Conservation (phyloP, 2,888 invertebrate species). For the Hermodice carunculata region DNA sequence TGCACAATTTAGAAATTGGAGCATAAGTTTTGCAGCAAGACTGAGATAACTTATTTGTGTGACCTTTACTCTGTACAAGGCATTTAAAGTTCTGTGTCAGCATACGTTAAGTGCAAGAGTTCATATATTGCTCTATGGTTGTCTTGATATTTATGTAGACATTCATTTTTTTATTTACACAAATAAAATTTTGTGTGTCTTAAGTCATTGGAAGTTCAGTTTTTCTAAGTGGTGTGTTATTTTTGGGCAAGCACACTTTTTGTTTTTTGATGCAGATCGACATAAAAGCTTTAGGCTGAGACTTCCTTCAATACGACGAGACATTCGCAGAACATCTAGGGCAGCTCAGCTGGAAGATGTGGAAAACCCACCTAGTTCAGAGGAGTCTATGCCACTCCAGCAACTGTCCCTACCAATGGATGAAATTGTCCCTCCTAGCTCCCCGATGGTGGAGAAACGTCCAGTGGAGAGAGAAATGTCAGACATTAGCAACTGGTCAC, state of each 20-base stretch:
- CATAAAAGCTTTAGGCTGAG: conserved; percentile 65
- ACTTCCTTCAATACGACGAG: conserved; percentile 65
- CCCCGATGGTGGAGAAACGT: too few relatives aligned
- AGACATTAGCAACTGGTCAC: conserved; percentile 25
- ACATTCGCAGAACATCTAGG: conserved; percentile 45
- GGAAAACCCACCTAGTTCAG: conserved; percentile 21
- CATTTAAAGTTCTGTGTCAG: too few relatives aligned
- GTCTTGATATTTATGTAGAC: too few relatives aligned
- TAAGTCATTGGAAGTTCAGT: too few relatives aligned
- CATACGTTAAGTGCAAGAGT: too few relatives aligned
- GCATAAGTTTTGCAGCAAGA: too few relatives aligned
- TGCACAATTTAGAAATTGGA: too few relatives aligned
- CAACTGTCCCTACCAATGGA: conserved; percentile 2
- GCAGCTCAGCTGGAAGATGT: conserved; percentile 16
- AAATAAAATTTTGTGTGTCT: neutral
- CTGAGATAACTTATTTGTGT: too few relatives aligned
- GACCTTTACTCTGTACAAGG: too few relatives aligned
- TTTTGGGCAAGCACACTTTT: neutral
- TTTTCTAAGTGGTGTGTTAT: too few relatives aligned
- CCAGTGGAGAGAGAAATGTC: conserved; percentile 25
- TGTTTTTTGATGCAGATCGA: conserved; percentile 52
- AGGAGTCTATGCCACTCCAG: conserved; percentile 27
- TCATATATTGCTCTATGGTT: too few relatives aligned
- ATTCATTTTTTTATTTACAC: too few relatives aligned
- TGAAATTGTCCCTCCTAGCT: neutral